Conservation (phyloP, 2,797 vertebrate species). For the Onychomys leucogaster region DNA sequence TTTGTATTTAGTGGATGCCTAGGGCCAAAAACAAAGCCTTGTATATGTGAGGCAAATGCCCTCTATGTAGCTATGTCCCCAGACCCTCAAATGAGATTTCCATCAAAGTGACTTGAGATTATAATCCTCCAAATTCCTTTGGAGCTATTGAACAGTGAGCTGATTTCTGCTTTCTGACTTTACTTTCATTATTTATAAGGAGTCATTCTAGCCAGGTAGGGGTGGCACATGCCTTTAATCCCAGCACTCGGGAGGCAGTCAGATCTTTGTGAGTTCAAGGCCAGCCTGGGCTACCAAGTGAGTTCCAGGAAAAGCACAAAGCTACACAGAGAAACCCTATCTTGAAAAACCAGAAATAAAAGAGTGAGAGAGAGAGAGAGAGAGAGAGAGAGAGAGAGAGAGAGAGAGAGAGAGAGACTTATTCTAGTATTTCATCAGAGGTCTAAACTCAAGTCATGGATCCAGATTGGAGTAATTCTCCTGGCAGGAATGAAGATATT, state of each 20-base stretch:
- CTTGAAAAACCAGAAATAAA: too few relatives aligned
- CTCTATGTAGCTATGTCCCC: not conserved
- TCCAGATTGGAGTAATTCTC: not conserved
- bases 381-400: too few relatives aligned
- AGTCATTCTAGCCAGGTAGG: not conserved
- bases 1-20: not conserved
- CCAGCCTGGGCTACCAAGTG: too few relatives aligned
- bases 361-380: too few relatives aligned
- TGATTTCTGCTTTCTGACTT: not conserved
- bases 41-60: not conserved
- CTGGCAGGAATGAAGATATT: not conserved
- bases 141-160: not conserved
- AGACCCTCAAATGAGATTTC: not conserved
- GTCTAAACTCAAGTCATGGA: not conserved
- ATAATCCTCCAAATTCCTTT: not conserved
- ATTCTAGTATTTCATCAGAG: too few relatives aligned
- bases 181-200: not conserved
- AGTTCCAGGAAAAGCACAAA: too few relatives aligned
- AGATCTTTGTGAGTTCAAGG: too few relatives aligned
- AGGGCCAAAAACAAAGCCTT: not conserved
- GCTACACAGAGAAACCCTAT: too few relatives aligned
- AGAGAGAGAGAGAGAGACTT: too few relatives aligned
- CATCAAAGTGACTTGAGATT: not conserved
- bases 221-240: too few relatives aligned
- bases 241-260: too few relatives aligned